Evolutionary conservation across 2,888 invertebrate genomes (phyloP).

Genomic region (Calameuta pallipes): DNA sequence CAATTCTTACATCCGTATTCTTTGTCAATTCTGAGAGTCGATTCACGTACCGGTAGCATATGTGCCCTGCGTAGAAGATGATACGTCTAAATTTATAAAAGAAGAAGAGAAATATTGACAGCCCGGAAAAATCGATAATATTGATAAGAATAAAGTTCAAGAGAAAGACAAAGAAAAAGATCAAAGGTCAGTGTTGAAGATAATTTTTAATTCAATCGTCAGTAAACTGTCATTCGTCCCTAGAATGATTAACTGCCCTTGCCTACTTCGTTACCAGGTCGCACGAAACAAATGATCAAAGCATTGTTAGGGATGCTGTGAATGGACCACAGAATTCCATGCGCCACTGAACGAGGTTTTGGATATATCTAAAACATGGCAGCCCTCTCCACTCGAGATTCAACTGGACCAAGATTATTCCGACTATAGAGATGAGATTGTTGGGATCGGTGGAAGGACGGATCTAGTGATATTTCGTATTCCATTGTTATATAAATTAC

Average conservation of each 20-base stretch:
- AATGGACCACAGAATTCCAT: slow-evolving; percentile 44
- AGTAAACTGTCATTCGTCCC: background rate
- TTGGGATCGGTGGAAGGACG: slow-evolving; percentile 4
- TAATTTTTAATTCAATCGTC: background rate
- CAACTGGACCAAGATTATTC: slow-evolving; percentile 24
- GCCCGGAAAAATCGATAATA: background rate
- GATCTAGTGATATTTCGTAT: slow-evolving; percentile 12
- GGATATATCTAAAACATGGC: background rate
- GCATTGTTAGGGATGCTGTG: slow-evolving; percentile 39
- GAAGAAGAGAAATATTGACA: background rate
- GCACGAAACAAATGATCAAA: slow-evolving; percentile 54
- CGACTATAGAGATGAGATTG: slow-evolving; percentile 15
- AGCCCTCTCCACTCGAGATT: slow-evolving; percentile 9
- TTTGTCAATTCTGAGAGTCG: background rate
- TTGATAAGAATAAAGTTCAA: background rate
- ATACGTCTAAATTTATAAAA: background rate
- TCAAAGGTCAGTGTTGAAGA: background rate
- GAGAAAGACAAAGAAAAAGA: background rate
- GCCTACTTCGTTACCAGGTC: slow-evolving; percentile 44
- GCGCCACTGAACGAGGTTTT: slow-evolving; percentile 8
- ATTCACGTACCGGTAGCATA: background rate
- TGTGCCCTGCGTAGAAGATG: background rate
- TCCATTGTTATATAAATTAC: slow-evolving; percentile 14
- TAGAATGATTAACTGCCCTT: background rate
- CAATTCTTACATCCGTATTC: background rate